Percentiles rank a stretch among this genome's conserved stretches.
phyloP scores from a whole-genome alignment of 1,140 invertebrate genomes.

The Stegodyphus mimosarum region DNA sequence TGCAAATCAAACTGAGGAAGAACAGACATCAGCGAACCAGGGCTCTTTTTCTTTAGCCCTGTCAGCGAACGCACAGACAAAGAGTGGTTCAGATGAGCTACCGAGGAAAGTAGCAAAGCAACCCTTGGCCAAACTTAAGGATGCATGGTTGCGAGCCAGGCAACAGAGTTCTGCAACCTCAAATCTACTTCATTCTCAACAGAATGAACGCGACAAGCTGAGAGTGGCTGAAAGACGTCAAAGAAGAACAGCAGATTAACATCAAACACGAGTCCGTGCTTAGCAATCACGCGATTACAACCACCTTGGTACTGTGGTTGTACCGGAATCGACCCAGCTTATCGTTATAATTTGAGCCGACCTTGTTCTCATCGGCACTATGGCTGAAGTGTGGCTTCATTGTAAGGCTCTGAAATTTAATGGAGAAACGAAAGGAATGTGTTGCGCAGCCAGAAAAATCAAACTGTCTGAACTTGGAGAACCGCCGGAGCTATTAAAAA shows the following conservation, averaged over 20 bases:
- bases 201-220: not conserved
- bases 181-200: constrained; percentile 15
- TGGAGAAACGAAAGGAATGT: too few species aligned
- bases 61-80: constrained; percentile 25
- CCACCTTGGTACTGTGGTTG: too few species aligned
- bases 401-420: too few species aligned
- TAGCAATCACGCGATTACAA: not conserved
- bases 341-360: too few species aligned
- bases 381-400: too few species aligned
- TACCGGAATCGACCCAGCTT: too few species aligned
- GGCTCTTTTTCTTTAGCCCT: too few species aligned
- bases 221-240: constrained; percentile 11
- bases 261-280: not conserved
- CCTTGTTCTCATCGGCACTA: not conserved
- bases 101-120: not conserved
- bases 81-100: not conserved
- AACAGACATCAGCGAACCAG: constrained; percentile 22
- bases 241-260: constrained; percentile 8
- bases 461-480: too few species aligned
- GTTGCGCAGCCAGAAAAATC: too few species aligned
- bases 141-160: not conserved
- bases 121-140: not conserved
- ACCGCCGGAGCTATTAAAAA: too few species aligned
- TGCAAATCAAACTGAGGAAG: constrained; percentile 20
- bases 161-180: not conserved